phyloP scores from a whole-genome alignment of 2,888 invertebrate species.

The Spisula subtruncata region DNA sequence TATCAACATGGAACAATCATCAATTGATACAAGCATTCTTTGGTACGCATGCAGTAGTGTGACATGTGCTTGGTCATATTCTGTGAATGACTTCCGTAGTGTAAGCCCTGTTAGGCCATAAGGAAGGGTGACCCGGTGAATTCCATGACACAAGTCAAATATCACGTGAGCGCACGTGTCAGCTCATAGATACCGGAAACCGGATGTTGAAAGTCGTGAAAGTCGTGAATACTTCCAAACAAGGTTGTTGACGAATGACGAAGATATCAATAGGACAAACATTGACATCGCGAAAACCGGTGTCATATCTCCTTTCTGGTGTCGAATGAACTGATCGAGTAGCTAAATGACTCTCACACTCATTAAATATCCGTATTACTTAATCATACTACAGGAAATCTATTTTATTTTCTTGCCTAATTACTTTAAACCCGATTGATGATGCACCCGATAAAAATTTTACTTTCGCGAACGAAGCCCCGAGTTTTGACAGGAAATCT shows the following conservation, averaged over 20 bases:
- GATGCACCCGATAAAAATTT: slow-evolving; percentile 15
- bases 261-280: background rate
- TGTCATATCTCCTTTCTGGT: slow-evolving; percentile 3
- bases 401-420: slow-evolving; percentile 6
- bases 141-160: background rate
- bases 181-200: background rate
- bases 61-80: too few relatives aligned
- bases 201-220: slow-evolving; percentile 8
- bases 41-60: too few relatives aligned
- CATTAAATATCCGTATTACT: slow-evolving; percentile 1
- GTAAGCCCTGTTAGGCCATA: too few relatives aligned
- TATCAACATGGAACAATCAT: too few relatives aligned
- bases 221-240: background rate
- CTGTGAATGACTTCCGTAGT: too few relatives aligned
- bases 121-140: too few relatives aligned
- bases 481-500: background rate
- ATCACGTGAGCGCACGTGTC: background rate
- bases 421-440: background rate
- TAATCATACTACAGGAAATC: slow-evolving; percentile 24
- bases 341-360: background rate
- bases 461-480: background rate
- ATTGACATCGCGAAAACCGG: slow-evolving; percentile 19
- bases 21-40: too few relatives aligned
- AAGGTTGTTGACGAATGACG: background rate
- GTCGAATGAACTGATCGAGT: background rate